Conservation (phyloP, 2,797 vertebrate species). For the Tauraco hartlaubi region DNA sequence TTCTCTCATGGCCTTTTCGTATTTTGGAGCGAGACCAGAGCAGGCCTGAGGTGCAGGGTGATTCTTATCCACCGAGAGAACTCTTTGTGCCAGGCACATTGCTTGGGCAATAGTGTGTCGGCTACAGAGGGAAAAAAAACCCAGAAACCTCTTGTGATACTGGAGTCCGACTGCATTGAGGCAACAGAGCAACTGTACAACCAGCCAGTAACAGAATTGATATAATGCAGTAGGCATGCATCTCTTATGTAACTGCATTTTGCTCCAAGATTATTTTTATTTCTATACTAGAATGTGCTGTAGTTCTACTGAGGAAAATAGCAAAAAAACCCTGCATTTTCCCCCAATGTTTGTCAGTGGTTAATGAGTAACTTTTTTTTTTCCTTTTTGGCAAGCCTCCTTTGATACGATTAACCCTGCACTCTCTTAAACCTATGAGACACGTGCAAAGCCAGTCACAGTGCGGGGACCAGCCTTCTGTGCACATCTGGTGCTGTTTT, state of each 20-base stretch:
- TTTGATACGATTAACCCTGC: not conserved
- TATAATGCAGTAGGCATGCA: not conserved
- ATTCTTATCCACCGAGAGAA: not conserved
- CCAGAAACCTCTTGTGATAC: not conserved
- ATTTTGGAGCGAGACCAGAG: slow-evolving; percentile 30
- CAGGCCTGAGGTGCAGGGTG: not conserved
- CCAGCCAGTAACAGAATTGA: not conserved
- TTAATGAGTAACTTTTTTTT: not conserved
- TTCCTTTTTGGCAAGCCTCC: not conserved
- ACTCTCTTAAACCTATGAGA: not conserved
- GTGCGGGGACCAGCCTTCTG: no score
- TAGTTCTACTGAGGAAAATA: not conserved
- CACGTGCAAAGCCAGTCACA: not conserved
- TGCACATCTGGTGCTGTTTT: not conserved
- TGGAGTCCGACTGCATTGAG: not conserved
- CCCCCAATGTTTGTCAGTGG: not conserved
- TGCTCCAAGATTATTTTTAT: not conserved
- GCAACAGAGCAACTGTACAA: not conserved
- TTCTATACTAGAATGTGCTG: not conserved
- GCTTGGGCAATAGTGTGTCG: not conserved
- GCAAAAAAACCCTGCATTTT: no score
- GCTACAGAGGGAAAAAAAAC: not conserved
- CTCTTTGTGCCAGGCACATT: not conserved
- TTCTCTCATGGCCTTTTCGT: not conserved
- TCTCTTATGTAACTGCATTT: not conserved